Base-by-base conservation (phyloP, 2,888 invertebrate genomes). In the Trissolcus japonicus region DNA sequence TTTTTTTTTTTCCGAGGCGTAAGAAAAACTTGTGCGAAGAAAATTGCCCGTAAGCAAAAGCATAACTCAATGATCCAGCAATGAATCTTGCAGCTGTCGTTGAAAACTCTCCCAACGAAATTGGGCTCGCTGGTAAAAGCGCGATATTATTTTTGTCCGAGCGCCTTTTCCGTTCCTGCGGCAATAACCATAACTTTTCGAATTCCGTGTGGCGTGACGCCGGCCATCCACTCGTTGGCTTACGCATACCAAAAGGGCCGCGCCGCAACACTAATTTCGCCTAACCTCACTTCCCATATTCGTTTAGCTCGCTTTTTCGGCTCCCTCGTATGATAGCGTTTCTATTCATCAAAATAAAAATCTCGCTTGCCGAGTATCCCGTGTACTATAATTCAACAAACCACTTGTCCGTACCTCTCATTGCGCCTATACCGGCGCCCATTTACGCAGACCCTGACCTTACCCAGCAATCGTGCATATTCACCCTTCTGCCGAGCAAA, bases 161-260 rank as follows among this genome's bases (percentile, higher is more conserved):
- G 61, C 57, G 71, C 73, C 80, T 80, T 74, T 80, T 79, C 82
- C 81, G 82, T 83, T 85, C 80, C 81, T 82, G 69, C 80, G 83
- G 83, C 86, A 83, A 86, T 86, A 84, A 86, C 86, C 86, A 86
- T 88, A 87, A 87, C 82, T 88, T 87, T 85, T 84, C 82, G 83
- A 75, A 80, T 80, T 79, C 80, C 80, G 82, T 82, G 83, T 86
- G 83, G 85, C 87, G 85, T 86, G 87, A 86, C 85, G 86, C 82
- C 80, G 83, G 82, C 86, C 84, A 87, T 87, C 86, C 84, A 82
- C 81, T 86, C 82, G 82, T 82, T 80, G 80, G 80, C 84, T 83
- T 85, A 85, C 85, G 84, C 86, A 86, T 86, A 85, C 85, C 83
- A 79, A 35, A 35, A 84, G 81, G 83, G 81, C 35, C 35, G 35